These are phyloP conservation scores for Chelmon rostratus DNA, from an alignment of 2,797 vertebrate genomes.

Conservation along the genomic window DNA sequence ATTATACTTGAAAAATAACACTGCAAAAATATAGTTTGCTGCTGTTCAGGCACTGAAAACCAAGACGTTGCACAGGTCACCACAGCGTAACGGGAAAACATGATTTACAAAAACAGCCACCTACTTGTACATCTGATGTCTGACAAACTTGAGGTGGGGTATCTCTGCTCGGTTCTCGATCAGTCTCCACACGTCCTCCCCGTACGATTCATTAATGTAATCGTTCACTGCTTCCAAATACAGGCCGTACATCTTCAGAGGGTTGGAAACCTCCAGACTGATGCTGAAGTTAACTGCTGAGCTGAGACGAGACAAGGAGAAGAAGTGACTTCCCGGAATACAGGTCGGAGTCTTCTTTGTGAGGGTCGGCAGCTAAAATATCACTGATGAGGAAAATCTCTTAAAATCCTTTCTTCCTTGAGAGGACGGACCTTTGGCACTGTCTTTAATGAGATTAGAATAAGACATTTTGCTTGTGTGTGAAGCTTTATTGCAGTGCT, in stretches of 20 bases:
- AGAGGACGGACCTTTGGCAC: neutral
- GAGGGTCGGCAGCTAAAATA: slow-evolving; percentile 1
- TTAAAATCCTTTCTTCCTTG: neutral
- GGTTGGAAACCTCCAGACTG: slow-evolving; percentile 68
- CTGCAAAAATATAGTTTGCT: neutral
- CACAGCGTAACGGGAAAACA: neutral
- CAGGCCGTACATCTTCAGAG: slow-evolving; percentile 87
- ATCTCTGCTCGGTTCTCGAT: slow-evolving; percentile 87
- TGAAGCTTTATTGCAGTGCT: neutral
- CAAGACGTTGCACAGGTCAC: neutral
- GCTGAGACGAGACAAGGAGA: slow-evolving; percentile 28
- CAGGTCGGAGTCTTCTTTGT: neutral
- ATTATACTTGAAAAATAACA: no score
- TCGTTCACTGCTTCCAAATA: slow-evolving; percentile 87
- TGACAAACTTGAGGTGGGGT: slow-evolving; percentile 86
- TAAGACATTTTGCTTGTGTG: neutral
- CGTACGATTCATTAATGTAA: slow-evolving; percentile 87
- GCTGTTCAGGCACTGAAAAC: neutral
- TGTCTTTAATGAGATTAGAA: neutral
- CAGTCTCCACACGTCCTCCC: slow-evolving; percentile 86
- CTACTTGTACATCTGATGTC: slow-evolving; percentile 88
- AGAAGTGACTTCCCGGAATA: neutral
- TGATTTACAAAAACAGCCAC: slow-evolving; percentile 6
- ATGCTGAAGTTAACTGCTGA: slow-evolving; percentile 62
- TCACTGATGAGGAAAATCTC: neutral